phyloP scores from a whole-genome alignment of 23 tunicate genomes.

The Phallusia fumigata region DNA sequence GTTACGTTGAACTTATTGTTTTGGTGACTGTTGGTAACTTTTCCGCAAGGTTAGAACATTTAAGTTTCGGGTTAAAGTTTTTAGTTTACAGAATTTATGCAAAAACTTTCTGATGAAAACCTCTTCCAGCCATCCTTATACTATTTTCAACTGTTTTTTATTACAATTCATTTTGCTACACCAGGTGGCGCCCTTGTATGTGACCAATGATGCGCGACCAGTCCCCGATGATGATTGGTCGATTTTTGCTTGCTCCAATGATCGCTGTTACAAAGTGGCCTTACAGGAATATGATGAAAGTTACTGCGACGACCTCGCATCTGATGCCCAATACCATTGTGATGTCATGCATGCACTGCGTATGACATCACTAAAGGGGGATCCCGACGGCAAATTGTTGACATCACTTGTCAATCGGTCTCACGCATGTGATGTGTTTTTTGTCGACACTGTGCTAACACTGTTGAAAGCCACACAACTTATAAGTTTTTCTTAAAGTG shows the following conservation, averaged over 20 bases:
- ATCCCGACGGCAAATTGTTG: not conserved
- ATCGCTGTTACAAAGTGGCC: conserved; percentile 55
- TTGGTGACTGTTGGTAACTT: too few relatives aligned
- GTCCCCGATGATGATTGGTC: conserved; percentile 67
- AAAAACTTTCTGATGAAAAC: too few relatives aligned
- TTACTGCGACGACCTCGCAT: conserved; percentile 33
- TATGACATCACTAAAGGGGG: conserved; percentile 28
- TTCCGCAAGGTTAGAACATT: too few relatives aligned
- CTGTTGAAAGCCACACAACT: conserved; percentile 56
- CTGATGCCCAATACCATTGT: conserved; percentile 56
- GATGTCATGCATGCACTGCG: conserved; percentile 75
- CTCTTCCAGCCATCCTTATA: too few relatives aligned
- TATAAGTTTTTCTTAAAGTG: conserved; percentile 49
- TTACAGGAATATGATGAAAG: conserved; percentile 65
- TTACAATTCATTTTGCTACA: too few relatives aligned
- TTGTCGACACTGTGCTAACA: conserved; percentile 59
- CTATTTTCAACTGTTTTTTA: too few relatives aligned
- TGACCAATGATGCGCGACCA: not conserved
- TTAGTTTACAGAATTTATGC: too few relatives aligned
- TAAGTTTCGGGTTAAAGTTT: too few relatives aligned
- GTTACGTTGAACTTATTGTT: too few relatives aligned
- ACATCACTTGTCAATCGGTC: conserved; percentile 20
- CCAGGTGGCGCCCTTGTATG: conserved; percentile 10
- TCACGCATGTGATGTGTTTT: conserved; percentile 27
- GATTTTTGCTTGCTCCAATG: conserved; percentile 21